Evolutionary conservation across 2,113 vertebrate species (phyloP).

Genomic region (Prionailurus viverrinus): DNA sequence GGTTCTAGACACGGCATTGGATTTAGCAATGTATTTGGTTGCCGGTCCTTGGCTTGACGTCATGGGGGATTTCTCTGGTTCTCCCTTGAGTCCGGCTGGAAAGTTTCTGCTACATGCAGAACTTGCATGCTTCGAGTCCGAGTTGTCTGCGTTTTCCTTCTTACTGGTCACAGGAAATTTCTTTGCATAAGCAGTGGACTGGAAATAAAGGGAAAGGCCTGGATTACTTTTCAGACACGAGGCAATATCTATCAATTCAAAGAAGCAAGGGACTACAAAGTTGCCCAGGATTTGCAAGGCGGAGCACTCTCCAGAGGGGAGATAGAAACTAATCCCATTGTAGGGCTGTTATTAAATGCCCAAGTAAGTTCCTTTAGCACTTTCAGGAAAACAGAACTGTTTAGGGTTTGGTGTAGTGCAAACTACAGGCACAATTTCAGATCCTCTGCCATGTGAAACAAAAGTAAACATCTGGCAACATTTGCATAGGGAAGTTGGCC

Average conservation of each 20-base stretch:
- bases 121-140: conserved; percentile 44
- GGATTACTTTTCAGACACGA: conserved; percentile 75
- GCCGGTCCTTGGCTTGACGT: conserved; percentile 57
- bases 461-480: background rate
- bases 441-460: background rate
- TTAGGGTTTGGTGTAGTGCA: background rate
- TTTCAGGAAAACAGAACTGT: background rate
- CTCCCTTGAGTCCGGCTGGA: conserved; percentile 72
- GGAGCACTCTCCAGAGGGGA: background rate
- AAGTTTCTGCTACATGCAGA: conserved; percentile 70
- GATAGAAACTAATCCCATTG: background rate
- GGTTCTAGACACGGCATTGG: conserved; percentile 52
- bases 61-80: conserved; percentile 71
- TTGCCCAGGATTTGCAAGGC: background rate
- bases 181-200: conserved; percentile 82
- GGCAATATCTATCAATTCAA: background rate
- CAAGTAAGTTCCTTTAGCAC: background rate
- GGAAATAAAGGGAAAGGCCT: conserved; percentile 79
- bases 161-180: conserved; percentile 68
- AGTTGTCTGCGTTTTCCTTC: conserved; percentile 79
- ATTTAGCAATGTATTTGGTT: conserved; percentile 75
- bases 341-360: background rate
- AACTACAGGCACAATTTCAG: background rate
- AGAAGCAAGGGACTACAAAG: background rate
- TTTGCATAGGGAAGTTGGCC: background rate